Percentiles rank a stretch among this genome's conserved stretches.
These are phyloP conservation scores for Zenarchopterus dispar DNA, from an alignment of 2,797 vertebrate species.

Conservation along the genomic window DNA sequence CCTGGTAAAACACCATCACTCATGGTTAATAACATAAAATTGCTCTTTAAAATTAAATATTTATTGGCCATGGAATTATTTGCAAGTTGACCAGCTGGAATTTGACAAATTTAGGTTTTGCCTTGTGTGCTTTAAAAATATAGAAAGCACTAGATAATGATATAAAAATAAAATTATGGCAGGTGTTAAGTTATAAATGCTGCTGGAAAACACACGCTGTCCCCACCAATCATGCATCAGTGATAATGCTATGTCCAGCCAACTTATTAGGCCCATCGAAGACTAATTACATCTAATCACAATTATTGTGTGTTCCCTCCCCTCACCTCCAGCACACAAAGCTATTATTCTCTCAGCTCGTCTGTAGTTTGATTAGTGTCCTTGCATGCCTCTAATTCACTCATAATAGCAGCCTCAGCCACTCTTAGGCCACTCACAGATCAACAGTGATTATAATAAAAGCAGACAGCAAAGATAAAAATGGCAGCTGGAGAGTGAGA, in stretches of 20 bases:
- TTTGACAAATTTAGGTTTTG: background rate
- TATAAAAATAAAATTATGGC: slow-evolving; percentile 1
- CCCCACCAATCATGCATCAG: slow-evolving; percentile 52
- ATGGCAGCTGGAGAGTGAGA: slow-evolving; percentile 66
- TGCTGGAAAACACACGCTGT: slow-evolving; percentile 32
- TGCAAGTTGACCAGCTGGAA: background rate
- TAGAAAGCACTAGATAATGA: background rate
- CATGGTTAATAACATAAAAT: background rate
- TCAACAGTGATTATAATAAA: slow-evolving; percentile 77
- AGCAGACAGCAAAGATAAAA: slow-evolving; percentile 73
- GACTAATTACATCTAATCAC: slow-evolving; percentile 78
- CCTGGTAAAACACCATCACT: background rate
- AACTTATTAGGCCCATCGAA: slow-evolving; percentile 64
- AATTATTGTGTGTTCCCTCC: slow-evolving; percentile 61
- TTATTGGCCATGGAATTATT: no score
- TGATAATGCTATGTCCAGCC: slow-evolving; percentile 57
- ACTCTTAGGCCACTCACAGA: slow-evolving; percentile 73
- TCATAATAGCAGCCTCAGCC: slow-evolving; percentile 75
- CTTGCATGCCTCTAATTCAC: slow-evolving; percentile 68
- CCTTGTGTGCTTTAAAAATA: background rate
- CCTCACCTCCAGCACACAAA: slow-evolving; percentile 61
- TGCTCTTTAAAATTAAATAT: background rate
- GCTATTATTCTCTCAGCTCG: slow-evolving; percentile 70
- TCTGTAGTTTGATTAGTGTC: slow-evolving; percentile 78
- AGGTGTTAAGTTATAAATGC: slow-evolving; percentile 38